phyloP scores from a whole-genome alignment of 2,113 vertebrate species.

The Toxostoma redivivum region DNA sequence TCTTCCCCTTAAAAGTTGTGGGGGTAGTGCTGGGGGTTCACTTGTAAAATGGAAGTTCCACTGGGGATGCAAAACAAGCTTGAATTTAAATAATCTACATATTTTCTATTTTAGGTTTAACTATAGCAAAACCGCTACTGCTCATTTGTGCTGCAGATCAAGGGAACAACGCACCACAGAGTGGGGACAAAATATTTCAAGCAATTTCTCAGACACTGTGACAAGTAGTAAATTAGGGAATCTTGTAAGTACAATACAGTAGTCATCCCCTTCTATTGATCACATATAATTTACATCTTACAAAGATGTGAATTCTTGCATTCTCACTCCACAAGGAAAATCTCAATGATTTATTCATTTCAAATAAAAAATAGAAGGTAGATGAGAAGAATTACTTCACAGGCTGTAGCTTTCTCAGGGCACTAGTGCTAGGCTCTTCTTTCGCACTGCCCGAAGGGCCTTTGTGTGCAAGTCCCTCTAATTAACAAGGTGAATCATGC shows the following conservation, averaged over 20 bases:
- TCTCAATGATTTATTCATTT: conserved; percentile 99
- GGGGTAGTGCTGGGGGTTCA: not conserved
- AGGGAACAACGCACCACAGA: conserved; percentile 43
- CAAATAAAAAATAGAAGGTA: conserved; percentile 91
- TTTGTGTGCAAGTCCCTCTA: conserved; percentile 96
- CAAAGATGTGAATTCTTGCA: conserved; percentile 91
- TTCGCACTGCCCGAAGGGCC: conserved; percentile 80
- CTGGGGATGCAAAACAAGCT: conserved; percentile 51
- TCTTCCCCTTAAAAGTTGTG: not conserved
- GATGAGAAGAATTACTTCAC: conserved; percentile 98
- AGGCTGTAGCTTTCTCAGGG: conserved; percentile 89
- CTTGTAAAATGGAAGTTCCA: not conserved
- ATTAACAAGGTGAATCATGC: conserved; percentile 99
- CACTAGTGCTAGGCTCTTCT: conserved; percentile 89
- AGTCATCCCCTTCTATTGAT: conserved; percentile 90
- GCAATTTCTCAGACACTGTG: conserved; percentile 54
- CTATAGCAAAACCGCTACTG: not conserved
- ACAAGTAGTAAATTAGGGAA: conserved; percentile 79
- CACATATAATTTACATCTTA: conserved; percentile 95
- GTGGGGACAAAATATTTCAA: conserved; percentile 67
- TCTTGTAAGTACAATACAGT: conserved; percentile 73
- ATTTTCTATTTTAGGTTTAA: conserved; percentile 33
- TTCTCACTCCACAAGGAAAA: conserved; percentile 91
- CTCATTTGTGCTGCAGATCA: conserved; percentile 55
- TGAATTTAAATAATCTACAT: conserved; percentile 63